Evolutionary conservation across 2,797 vertebrate genomes (phyloP), one percentile per base, ranked within the genome.

Genomic region (Atherinosoma microstoma): DNA sequence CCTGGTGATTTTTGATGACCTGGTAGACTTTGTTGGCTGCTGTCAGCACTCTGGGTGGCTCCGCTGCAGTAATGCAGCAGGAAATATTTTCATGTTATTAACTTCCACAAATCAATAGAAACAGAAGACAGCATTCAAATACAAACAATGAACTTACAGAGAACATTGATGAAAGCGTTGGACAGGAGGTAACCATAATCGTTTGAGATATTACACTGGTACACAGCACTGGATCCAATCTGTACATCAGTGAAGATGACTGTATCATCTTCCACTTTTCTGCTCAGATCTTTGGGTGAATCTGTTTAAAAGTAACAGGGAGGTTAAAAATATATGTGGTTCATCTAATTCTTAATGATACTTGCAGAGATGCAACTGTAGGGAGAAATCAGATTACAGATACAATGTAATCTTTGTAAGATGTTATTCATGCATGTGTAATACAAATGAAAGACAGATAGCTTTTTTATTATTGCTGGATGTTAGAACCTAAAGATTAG

Each of bases 121-220:
- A 74, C 53, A 66, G 53, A 65, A 81, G 78, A 64, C 2, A 35
- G 64, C 20, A 8, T 53, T 65, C 7, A 47, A 58, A 76, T 40
- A 24, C 27, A 73, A 71, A 77, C 54, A 3, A 51, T 64, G 7
- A 67, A 89, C 97, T 96, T 91, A 99, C 98, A 97, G 59, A 99
- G 94, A 63, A 99, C 96, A 53, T 97, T 99, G 70, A 99, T 95
- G 82, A 99, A 98, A 30, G 97, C 96, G 1, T 99, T 99, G 94
- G 96, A 91, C 76, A 99, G 89, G 66, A 99, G 92, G 86, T 99
- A 99, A 45, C 97, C 98, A 10, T 96, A 96, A 49, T 96, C 94
- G 58, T 99, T 99, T 67, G 98, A 97, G 59, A 96, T 93, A 42
- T 99, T 99, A 84, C 98, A 99, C 84, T 99, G 98, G 88, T 97